A percentile compares a stretch with the other conserved stretches of the same genome.
These are phyloP conservation scores for Megaustenia siamemsis DNA, from an alignment of 2,888 invertebrate species.

Conservation along the genomic window DNA sequence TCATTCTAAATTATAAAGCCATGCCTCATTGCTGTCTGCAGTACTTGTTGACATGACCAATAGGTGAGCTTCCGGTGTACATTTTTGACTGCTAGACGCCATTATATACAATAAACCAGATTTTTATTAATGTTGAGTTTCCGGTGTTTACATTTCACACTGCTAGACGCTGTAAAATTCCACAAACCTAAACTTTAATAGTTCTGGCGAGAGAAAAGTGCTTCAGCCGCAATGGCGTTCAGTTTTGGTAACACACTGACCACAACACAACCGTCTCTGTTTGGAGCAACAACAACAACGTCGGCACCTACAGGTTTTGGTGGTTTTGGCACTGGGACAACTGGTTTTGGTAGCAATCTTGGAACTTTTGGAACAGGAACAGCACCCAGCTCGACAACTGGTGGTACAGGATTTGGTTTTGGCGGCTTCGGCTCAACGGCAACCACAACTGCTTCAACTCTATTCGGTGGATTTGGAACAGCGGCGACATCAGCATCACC, in stretches of 20 bases:
- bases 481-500: constrained; percentile 56
- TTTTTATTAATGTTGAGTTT: no score
- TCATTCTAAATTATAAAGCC: no score
- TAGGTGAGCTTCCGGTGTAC: no score
- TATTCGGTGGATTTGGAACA: constrained; percentile 56
- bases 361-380: constrained; percentile 39
- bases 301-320: constrained; percentile 46
- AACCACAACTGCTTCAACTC: constrained; percentile 49
- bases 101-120: no score
- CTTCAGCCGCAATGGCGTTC: constrained; percentile 53
- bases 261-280: constrained; percentile 52
- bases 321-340: constrained; percentile 41
- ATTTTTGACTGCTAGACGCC: no score
- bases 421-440: constrained; percentile 58
- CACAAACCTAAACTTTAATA: background rate
- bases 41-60: no score
- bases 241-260: constrained; percentile 50
- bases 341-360: constrained; percentile 49
- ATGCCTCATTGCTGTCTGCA: no score
- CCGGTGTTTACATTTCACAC: background rate
- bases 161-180: background rate
- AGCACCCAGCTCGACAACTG: background rate
- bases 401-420: constrained; percentile 49
- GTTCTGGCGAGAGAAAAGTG: no score
- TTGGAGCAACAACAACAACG: constrained; percentile 53